Evolutionary conservation across 2,113 vertebrate genomes (phyloP), one percentile per base, ranked within the genome.

Genomic region (Paracanthobrama guichenoti): DNA sequence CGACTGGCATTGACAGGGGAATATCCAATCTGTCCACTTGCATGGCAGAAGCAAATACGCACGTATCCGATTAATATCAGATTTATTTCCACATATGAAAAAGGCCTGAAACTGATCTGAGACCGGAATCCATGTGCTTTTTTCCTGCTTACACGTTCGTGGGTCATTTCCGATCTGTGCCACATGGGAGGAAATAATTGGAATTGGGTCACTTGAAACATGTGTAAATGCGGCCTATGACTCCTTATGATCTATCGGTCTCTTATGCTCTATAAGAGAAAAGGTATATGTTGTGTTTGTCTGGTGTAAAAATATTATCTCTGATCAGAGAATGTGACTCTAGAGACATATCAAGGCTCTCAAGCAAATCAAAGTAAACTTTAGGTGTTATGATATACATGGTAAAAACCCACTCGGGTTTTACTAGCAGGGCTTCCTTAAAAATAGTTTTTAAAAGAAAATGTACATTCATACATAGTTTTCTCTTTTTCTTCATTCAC

Each of bases 321-420:
- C 55, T 62, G 12, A n/a, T 62, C 55, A 24, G 55, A 62, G 13
- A 4, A 44, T 62, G 57, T 46, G 57, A 46, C 55, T 44, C 57
- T 39, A 44, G 57, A 62, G 76, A 79, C 76, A 7, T 72, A 44
- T 72, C 4, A 71, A 46, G 6, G 10, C 69, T 71, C 22, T 62
- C 76, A 24, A 24, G 55, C 76, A 24, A 79, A 79, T 79, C 53
- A 78, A 42, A 78, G 75, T 39, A 26, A 62, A 79, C n/a, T 46
- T 46, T 62, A 79, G 57, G 6, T 62, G 8, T 44, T 53, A 2
- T 53, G n/a, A 46, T 26, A 7, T 6, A 46, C 0, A 12, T 71
- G 4, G 67, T 44, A 46, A 72, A 35, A 44, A 14, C 22, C 39
- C n/a, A n/a, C 11, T 1, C 5, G 6, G 9, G 28, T 31, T 31